phyloP scores from a whole-genome alignment of 2,113 vertebrate genomes.

The Euleptes europaea region DNA sequence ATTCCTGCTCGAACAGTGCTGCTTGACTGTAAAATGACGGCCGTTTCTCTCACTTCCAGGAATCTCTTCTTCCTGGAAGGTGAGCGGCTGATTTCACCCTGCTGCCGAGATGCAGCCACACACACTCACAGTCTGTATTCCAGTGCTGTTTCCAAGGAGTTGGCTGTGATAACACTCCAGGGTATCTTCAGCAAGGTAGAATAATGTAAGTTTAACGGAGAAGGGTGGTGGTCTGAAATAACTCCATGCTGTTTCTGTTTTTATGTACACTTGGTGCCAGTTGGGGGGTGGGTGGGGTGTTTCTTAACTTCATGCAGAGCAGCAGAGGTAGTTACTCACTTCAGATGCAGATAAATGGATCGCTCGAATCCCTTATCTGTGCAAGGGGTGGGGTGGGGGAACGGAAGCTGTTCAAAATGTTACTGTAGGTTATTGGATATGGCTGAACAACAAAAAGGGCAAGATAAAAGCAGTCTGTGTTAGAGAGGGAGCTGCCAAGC shows the following conservation, averaged over 20 bases:
- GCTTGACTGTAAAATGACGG: slow-evolving; percentile 73
- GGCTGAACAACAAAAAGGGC: slow-evolving; percentile 46
- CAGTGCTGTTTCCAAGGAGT: slow-evolving; percentile 78
- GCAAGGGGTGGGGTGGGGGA: not conserved
- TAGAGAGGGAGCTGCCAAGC: not conserved
- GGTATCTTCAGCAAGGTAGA: slow-evolving; percentile 76
- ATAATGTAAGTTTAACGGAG: slow-evolving; percentile 71
- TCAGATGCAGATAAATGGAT: not conserved
- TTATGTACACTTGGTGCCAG: not conserved
- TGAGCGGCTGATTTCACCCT: slow-evolving; percentile 78
- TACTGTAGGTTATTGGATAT: slow-evolving; percentile 2
- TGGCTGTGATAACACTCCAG: slow-evolving; percentile 72
- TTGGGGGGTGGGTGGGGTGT: slow-evolving; percentile 31
- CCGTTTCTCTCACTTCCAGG: slow-evolving; percentile 77
- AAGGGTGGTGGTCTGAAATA: slow-evolving; percentile 52
- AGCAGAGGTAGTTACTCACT: slow-evolving; percentile 3
- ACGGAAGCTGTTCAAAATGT: not conserved
- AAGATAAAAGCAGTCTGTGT: slow-evolving; percentile 9
- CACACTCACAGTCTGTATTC: slow-evolving; percentile 73
- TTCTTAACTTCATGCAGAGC: slow-evolving; percentile 45
- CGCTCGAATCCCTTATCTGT: slow-evolving; percentile 3
- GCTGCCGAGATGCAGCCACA: slow-evolving; percentile 74
- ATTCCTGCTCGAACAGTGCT: slow-evolving; percentile 70
- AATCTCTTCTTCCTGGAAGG: slow-evolving; percentile 81
- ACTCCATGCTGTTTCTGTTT: slow-evolving; percentile 50